Percentiles rank a stretch among this genome's conserved stretches.
phyloP scores from a whole-genome alignment of 2,888 invertebrate species.

The Balanococcus diminutus region DNA sequence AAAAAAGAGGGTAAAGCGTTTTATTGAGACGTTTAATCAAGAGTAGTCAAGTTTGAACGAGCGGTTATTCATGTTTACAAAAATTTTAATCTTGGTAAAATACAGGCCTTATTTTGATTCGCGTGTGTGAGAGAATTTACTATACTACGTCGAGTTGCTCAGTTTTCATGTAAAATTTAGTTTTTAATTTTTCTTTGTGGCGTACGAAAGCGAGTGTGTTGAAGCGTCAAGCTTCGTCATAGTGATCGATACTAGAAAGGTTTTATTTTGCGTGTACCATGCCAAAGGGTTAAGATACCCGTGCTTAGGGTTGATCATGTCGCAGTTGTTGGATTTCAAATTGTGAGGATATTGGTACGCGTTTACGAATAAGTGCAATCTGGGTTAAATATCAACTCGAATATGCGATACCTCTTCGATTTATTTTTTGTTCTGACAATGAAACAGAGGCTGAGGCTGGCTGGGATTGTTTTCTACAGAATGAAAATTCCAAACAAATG shows the following conservation, averaged over 20 bases:
- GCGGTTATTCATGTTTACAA: constrained; percentile 37
- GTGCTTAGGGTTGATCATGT: constrained; percentile 19
- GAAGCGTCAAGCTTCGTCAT: neutral
- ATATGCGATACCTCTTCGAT: no score
- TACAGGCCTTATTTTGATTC: constrained; percentile 31
- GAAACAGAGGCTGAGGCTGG: no score
- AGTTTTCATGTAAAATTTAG: constrained; percentile 34
- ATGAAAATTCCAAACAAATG: no score
- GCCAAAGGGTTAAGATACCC: constrained; percentile 3
- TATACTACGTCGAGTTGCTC: constrained; percentile 5
- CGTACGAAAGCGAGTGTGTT: constrained; percentile 9
- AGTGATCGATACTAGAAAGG: constrained; percentile 16
- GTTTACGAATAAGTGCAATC: neutral
- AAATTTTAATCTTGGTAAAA: constrained; percentile 33
- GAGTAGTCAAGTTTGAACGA: constrained; percentile 37
- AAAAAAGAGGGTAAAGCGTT: constrained; percentile 25
- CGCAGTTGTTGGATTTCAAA: neutral
- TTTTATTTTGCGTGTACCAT: neutral
- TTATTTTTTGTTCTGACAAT: no score
- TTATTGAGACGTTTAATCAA: constrained; percentile 34
- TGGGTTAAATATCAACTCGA: neutral
- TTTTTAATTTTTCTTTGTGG: constrained; percentile 28
- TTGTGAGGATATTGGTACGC: no score
- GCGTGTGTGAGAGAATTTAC: constrained; percentile 37
- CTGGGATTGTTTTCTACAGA: no score